A percentile compares a stretch with the other conserved stretches of the same genome.
phyloP scores from a whole-genome alignment of 37 sponge, comb jelly and placozoan genomes.

The Bolinopsis microptera region DNA sequence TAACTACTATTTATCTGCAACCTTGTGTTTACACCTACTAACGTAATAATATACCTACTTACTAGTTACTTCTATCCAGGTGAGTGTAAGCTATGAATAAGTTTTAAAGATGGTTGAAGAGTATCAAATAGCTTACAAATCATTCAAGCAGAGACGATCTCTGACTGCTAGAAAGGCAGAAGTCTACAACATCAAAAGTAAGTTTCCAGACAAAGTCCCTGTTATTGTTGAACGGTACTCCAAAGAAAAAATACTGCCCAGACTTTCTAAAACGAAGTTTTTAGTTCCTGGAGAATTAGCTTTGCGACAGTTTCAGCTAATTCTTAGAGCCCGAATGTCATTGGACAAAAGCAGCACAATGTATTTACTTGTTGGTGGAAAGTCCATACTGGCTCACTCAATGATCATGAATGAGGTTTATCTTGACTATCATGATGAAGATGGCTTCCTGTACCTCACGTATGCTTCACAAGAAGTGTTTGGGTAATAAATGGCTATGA shows the following conservation, averaged over 20 bases:
- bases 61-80: no score
- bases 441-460: background rate
- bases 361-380: background rate
- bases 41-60: no score
- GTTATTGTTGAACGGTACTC: background rate
- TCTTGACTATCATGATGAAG: background rate
- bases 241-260: slow-evolving; percentile 9
- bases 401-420: background rate
- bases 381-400: background rate
- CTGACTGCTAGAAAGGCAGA: slow-evolving; percentile 20
- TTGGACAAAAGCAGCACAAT: slow-evolving; percentile 24
- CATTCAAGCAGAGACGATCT: background rate
- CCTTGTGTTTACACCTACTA: no score
- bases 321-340: background rate
- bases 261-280: background rate
- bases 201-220: slow-evolving; percentile 17
- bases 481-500: background rate
- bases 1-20: no score
- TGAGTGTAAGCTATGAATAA: background rate
- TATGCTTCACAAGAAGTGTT: slow-evolving; percentile 24
- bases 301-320: slow-evolving; percentile 12
- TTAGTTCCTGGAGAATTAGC: background rate
- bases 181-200: slow-evolving; percentile 14
- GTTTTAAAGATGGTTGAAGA: background rate
- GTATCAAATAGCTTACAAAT: slow-evolving; percentile 5